Base-by-base conservation (phyloP, 2,888 invertebrate genomes). In the Cotesia congregata region DNA sequence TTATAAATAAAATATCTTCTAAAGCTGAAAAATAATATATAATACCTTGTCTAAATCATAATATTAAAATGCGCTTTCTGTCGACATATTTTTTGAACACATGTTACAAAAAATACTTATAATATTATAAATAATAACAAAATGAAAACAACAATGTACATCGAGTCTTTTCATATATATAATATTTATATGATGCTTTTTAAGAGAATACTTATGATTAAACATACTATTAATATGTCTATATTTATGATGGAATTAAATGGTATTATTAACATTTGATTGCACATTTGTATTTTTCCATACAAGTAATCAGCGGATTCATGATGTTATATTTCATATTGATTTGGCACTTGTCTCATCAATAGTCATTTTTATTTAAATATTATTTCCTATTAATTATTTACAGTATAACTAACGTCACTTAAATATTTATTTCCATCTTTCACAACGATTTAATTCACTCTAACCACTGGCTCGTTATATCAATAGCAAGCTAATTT, bases 311-410 rank as follows among this genome's bases (percentile, higher is more conserved):
- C 6, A 39, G 67, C n/a, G 30, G 4, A 30, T 30, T 30, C 30
- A 30, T 3, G 30, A 30, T 30, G 30, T 30, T 40, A 4, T 38
- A 40, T 67, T 15, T 15, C 15, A 30, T 64, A 17, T 60, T 68
- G 65, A 61, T 81, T 81, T 81, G 81, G 81, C 81, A 81, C 81
- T 79, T 79, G 62, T 77, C 79, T 78, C 75, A 68, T 76, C 64
- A 61, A 67, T 40, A 50, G 50, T 50, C 9, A 50, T 50, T 50
- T 12, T 50, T 12, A 50, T 67, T n/a, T 78, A 70, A 69, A 15
- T 64, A 70, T 76, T 79, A 72, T 12, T 50, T 50, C 50, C 50
- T 70, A 50, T 70, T 69, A 39, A 67, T 79, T 67, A 70, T 75
- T 76, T 78, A 75, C 71, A 75, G 69, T 61, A 41, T 61, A 15